These are phyloP conservation scores for Ophion ventricosus DNA, from an alignment of 2,888 invertebrate species.

Conservation along the genomic window DNA sequence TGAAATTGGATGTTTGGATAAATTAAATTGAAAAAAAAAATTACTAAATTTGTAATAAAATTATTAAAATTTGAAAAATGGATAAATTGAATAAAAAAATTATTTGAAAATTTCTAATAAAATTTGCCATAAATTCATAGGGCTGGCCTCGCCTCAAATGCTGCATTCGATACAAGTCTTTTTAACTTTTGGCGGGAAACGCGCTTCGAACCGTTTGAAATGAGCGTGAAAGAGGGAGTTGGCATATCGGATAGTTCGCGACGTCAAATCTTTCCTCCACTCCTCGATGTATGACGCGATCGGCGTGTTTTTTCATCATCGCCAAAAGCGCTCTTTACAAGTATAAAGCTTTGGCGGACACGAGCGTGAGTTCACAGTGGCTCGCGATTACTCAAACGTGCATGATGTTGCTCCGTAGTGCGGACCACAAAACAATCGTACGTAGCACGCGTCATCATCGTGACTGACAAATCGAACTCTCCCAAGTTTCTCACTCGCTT, in stretches of 20 bases:
- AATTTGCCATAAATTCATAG: background rate
- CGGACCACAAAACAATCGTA: background rate
- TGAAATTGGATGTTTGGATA: background rate
- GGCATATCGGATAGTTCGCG: constrained; percentile 12
- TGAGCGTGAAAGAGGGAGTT: constrained; percentile 10
- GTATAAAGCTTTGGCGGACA: constrained; percentile 76
- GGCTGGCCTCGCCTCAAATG: background rate
- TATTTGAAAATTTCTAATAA: too few species aligned
- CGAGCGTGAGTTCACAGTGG: constrained; percentile 71
- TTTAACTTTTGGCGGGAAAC: constrained; percentile 17
- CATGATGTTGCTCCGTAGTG: constrained; percentile 39
- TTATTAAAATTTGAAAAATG: background rate
- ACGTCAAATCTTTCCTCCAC: constrained; percentile 57
- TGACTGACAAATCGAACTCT: background rate
- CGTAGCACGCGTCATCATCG: background rate
- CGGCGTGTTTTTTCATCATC: constrained; percentile 59
- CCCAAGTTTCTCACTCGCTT: background rate
- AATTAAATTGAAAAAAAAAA: background rate
- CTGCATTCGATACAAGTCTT: background rate
- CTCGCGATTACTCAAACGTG: constrained; percentile 54
- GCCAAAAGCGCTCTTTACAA: constrained; percentile 73
- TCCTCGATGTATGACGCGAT: constrained; percentile 42
- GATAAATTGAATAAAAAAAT: background rate
- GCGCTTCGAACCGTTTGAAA: constrained; percentile 3
- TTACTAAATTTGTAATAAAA: background rate